These are phyloP conservation scores for Grammomys surdaster DNA, from an alignment of 2,113 vertebrate genomes.

Conservation along the genomic window DNA sequence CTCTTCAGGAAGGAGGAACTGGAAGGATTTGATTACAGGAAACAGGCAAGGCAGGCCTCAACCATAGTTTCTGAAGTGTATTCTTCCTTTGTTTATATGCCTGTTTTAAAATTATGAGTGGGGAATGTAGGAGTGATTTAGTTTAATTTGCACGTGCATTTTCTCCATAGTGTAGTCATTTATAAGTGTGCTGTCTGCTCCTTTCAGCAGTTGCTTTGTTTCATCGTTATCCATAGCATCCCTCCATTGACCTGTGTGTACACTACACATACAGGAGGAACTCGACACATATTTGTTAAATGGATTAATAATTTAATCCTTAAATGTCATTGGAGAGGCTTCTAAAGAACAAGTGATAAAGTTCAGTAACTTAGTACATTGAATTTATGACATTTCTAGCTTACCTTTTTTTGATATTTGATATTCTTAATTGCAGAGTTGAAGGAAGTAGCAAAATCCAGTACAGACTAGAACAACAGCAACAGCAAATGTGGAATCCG, in stretches of 20 bases:
- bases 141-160: not conserved
- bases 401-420: not conserved
- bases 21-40: conserved; percentile 16
- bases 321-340: conserved; percentile 42
- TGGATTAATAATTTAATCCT: conserved; percentile 54
- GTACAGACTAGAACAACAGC: conserved; percentile 89
- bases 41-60: conserved; percentile 41
- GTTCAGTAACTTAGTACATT: conserved; percentile 30
- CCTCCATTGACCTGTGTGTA: not conserved
- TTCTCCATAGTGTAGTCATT: conserved; percentile 35
- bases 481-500: conserved; percentile 87
- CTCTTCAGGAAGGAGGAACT: conserved; percentile 22
- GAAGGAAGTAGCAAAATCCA: conserved; percentile 98
- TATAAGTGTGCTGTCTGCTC: conserved; percentile 2
- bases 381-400: conserved; percentile 46
- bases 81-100: conserved; percentile 13
- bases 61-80: conserved; percentile 44
- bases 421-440: conserved; percentile 87
- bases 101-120: conserved; percentile 42
- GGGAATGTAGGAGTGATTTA: conserved; percentile 53
- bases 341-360: conserved; percentile 43
- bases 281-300: conserved; percentile 43
- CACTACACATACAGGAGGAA: not conserved
- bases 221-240: not conserved
- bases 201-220: not conserved